Base-by-base conservation (phyloP, 2,888 invertebrate species). In the Mesorhabditis sp. region DNA sequence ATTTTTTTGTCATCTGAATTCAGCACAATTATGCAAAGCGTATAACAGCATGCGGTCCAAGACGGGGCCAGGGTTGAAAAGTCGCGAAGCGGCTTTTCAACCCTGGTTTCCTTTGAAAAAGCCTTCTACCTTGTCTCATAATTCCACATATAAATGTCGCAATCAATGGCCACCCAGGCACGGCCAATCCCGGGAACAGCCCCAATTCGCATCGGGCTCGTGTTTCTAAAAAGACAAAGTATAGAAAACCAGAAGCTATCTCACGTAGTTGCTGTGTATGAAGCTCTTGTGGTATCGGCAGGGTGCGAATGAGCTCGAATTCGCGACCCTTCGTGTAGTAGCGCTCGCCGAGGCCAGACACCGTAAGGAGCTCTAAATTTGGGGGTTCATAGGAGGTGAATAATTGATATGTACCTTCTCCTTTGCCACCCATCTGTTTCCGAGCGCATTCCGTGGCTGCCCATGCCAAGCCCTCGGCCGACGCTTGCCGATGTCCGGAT, bases 201-300 rank as follows among this genome's bases (percentile, higher is more conserved):
- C 98, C 98, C 94, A 97, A 95, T 89, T 93, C 91, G 86, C 94
- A 95, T 85, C 94, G 93, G 80, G 93, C 93, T 88, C 95, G 94
- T 90, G 95, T 93, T 88, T 93, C 94, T 94, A 86, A 50, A 81
- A 76, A 62, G n/a, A n/a, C n/a, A n/a, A n/a, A n/a, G n/a, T n/a
- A n/a, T n/a, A n/a, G n/a, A n/a, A n/a, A n/a, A n/a, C n/a, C n/a
- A 45, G 43, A 44, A 63, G 43, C n/a, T 28, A 61, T 69, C 77
- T 69, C 63, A 83, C 83, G 79, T 67, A 78, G 75, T 72, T 83
- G 78, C 70, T 83, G 81, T 68, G 79, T 76, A 28, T 74, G 71
- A 7, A 83, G 71, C 65, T 83, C 83, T 43, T 74, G 77, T 4
- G 83, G 83, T 43, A 83, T 78, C 7, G 78, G 75, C 5, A 78